Conservation (phyloP, 2,797 vertebrate species). For the Zonotrichia albicollis region DNA sequence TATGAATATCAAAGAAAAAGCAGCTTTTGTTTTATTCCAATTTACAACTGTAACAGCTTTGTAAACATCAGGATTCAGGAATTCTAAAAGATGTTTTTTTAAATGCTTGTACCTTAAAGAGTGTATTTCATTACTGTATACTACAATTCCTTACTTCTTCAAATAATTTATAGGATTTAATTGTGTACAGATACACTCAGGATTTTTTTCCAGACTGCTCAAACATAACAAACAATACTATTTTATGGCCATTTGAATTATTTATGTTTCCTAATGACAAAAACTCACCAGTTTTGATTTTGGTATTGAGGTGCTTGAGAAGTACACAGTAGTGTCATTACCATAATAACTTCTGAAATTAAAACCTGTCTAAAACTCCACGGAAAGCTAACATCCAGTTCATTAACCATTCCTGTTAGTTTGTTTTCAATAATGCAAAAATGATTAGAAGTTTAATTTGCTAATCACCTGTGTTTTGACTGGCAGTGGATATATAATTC, state of each 20-base stretch:
- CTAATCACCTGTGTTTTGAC: conserved; percentile 83
- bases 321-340: conserved; percentile 80
- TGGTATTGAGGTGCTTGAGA: conserved; percentile 74
- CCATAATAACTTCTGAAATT: conserved; percentile 82
- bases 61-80: conserved; percentile 50
- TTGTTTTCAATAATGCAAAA: conserved; percentile 82
- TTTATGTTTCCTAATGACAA: conserved; percentile 75
- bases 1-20: conserved; percentile 68
- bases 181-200: conserved; percentile 38
- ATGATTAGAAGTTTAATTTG: conserved; percentile 84
- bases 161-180: conserved; percentile 54
- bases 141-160: conserved; percentile 3
- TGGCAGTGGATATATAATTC: conserved; percentile 78
- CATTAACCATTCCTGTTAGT: conserved; percentile 83
- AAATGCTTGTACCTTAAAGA: conserved; percentile 48
- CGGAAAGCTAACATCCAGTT: conserved; percentile 82
- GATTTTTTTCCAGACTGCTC: conserved; percentile 64
- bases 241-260: conserved; percentile 74
- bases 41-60: conserved; percentile 43
- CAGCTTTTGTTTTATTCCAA: conserved; percentile 48
- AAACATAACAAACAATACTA: conserved; percentile 68
- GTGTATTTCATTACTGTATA: neutral
- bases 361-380: conserved; percentile 83
- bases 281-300: conserved; percentile 73
- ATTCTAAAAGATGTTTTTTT: conserved; percentile 22